Base-by-base conservation (phyloP, 2,888 invertebrate species). In the Pheosia gnoma region DNA sequence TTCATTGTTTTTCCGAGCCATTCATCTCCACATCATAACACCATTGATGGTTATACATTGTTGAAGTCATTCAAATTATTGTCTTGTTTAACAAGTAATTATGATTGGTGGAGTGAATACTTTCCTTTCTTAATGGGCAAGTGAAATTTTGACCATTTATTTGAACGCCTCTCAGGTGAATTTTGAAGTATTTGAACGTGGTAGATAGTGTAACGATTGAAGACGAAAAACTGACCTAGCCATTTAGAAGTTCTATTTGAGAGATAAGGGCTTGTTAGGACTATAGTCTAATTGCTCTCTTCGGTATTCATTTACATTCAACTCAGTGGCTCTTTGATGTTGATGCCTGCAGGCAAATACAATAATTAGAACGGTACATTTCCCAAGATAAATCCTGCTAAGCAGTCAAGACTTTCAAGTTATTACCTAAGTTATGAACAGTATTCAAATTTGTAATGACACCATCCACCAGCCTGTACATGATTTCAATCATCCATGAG, bases 1-100 rank as follows among this genome's bases (percentile, higher is more conserved):
- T 83, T 77, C 72, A 79, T 78, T 75, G 72, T 78, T 77, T 78
- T 78, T 77, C 74, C 68, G 68, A 72, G 75, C 71, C 67, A 75
- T 63, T 66, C 59, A 57, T 66, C 60, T 55, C 43, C 61, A 60
- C 72, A 67, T 60, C 57, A 68, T 66, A 10, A 47, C 45, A 62
- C 57, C 65, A 65, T 67, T 67, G 57, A 66, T 41, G 49, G 62
- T 61, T 71, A 58, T 11, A 10, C 7, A 41, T 55, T 65, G 59
- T 62, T 52, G 5, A 52, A 52, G 9, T 52, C 25, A 51, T 51
- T 51, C 5, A 51, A 51, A 25, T 51, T 51, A 5, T 51, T 51
- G 25, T 51, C 13, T 41, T 41, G 41, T 41, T 25, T 25, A 25
- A 25, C 0, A 25, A 25, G 25, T 25, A 25, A 25, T 25, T 25